Base-by-base conservation (phyloP, 2,888 invertebrate genomes). In the Beris morrisii region DNA sequence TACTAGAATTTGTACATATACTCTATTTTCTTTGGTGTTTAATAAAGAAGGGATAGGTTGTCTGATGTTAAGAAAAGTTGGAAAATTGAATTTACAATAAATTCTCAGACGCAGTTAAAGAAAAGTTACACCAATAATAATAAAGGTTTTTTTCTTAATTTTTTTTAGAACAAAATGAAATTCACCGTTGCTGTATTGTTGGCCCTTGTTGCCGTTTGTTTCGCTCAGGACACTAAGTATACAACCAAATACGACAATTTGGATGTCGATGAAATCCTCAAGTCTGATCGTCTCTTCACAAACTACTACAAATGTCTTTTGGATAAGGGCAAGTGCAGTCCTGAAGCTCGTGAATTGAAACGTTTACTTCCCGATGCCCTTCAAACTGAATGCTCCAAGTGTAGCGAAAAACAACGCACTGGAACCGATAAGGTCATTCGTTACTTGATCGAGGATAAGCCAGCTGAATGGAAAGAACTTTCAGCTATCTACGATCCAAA, bases 341-440 rank as follows among this genome's bases (percentile, higher is more conserved):
- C 88, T 11, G 89, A 90, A 70, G 89, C 85, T 69, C 84, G 85
- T 70, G 88, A 88, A 77, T 79, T 91, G 11, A 91, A 88, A 82
- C 82, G 88, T 86, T 80, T 84, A 1, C 81, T 92, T 2, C 90
- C 91, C 0, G 91, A 92, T 70, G 91, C 91, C 0, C 77, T 91
- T 50, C 79, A 84, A 70, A 86, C 84, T 4, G 86, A 86, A 58
- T 91, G 91, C 76, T 73, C 74, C 64, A 88, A 88, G 75, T 91
- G 91, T 75, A 88, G 85, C 31, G 86, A 87, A 44, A 82, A 82
- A 30, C 90, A 91, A 75, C 85, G 83, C 74, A 75, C 79, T 4
- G 87, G 86, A 52, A 85, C 87, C 54, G 85, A 87, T 72, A 87
- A 83, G 70, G 86, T 90, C 5, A 84, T 91, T 43, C 83, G 85